Conservation (phyloP, 2,888 invertebrate genomes). For the Hemaris fuciformis region DNA sequence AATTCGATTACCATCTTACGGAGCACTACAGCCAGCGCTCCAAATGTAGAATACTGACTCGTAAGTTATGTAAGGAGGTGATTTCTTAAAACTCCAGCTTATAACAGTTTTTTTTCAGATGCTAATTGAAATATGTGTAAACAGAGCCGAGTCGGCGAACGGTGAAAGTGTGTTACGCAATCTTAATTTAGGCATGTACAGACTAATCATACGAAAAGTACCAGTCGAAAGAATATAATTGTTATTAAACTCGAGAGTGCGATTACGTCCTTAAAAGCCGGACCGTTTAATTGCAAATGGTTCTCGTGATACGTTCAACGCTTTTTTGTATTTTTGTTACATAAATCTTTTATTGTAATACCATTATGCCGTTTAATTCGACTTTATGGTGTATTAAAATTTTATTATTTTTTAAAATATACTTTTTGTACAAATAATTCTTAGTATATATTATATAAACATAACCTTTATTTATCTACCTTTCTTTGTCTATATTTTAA, state of each 20-base stretch:
- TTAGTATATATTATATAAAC: no score
- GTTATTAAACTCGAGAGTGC: background rate
- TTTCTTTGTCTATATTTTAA: no score
- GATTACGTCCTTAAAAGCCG: slow-evolving; percentile 4
- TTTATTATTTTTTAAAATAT: no score
- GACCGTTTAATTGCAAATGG: background rate
- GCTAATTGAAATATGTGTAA: slow-evolving; percentile 68
- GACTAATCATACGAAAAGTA: slow-evolving; percentile 43
- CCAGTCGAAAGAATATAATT: slow-evolving; percentile 14
- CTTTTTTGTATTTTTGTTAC: background rate
- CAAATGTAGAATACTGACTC: background rate
- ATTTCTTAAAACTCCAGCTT: slow-evolving; percentile 9
- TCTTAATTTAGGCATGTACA: slow-evolving; percentile 39
- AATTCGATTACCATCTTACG: background rate
- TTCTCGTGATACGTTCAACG: background rate
- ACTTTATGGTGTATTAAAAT: background rate
- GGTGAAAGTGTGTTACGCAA: slow-evolving; percentile 68
- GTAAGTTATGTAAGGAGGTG: background rate
- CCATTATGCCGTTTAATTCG: background rate
- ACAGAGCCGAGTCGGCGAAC: slow-evolving; percentile 38
- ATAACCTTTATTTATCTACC: no score
- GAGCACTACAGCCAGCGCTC: background rate
- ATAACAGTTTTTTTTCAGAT: slow-evolving; percentile 49
- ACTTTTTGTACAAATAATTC: no score
- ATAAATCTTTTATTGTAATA: background rate